These are phyloP conservation scores for Orthosia gracilis DNA, from an alignment of 2,888 invertebrate species.

Conservation along the genomic window DNA sequence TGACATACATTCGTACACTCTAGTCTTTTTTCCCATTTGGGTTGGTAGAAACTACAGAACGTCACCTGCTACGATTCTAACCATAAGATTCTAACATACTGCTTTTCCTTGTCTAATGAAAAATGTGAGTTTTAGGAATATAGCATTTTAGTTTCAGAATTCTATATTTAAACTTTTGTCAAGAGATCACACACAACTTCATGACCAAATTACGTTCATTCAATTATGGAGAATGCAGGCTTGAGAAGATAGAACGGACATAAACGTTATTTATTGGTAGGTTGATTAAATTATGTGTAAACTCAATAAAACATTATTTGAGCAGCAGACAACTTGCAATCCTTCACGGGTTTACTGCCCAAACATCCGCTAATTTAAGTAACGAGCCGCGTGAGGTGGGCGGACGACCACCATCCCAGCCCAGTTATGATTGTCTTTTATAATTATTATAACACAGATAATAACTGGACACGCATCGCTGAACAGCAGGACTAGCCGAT, in stretches of 20 bases:
- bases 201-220: not conserved
- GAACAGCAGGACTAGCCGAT: not conserved
- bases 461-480: not conserved
- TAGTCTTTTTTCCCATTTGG: too few relatives aligned
- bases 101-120: too few relatives aligned
- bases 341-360: not conserved
- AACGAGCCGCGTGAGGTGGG: not conserved
- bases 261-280: constrained; percentile 11
- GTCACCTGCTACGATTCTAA: too few relatives aligned
- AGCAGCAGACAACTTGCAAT: not conserved
- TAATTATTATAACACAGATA: not conserved
- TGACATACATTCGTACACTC: too few relatives aligned
- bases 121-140: too few relatives aligned
- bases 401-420: not conserved
- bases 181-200: constrained; percentile 1
- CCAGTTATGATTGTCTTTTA: not conserved
- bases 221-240: not conserved
- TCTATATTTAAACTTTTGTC: too few relatives aligned
- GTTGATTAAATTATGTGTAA: constrained; percentile 11
- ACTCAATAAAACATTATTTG: not conserved
- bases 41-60: too few relatives aligned
- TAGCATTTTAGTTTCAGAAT: not conserved
- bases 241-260: not conserved
- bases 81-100: too few relatives aligned
- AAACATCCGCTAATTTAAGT: constrained; percentile 23